Percentiles rank a stretch among this genome's conserved stretches.
These are phyloP conservation scores for Sceloporus tristichus DNA, from an alignment of 2,113 vertebrate species.

Conservation along the genomic window DNA sequence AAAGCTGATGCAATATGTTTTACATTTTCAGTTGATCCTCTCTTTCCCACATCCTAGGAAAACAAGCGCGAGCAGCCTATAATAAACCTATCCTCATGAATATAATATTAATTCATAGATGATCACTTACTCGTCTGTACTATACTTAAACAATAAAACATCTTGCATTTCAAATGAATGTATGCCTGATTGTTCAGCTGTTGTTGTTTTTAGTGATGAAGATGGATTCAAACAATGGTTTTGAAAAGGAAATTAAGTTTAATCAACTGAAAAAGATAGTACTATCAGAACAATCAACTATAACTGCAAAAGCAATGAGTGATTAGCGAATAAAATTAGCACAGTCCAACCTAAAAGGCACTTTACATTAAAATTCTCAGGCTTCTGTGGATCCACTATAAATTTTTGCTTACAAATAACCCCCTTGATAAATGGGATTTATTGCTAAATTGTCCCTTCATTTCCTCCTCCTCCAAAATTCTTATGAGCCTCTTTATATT, in stretches of 20 bases:
- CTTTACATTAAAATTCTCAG: neutral
- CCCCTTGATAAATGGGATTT: neutral
- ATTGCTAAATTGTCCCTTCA: neutral
- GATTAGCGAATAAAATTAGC: too few species aligned
- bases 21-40: neutral
- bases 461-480: neutral
- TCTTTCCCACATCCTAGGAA: neutral
- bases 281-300: neutral
- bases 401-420: neutral
- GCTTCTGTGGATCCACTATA: neutral
- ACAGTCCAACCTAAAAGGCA: neutral
- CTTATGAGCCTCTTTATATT: neutral
- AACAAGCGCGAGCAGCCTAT: neutral
- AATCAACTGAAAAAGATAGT: neutral
- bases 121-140: neutral
- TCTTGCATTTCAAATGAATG: neutral
- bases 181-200: neutral
- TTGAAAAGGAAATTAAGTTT: neutral
- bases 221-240: neutral
- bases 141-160: neutral
- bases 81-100: neutral
- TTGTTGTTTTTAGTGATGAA: too few species aligned
- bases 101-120: neutral
- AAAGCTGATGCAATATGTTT: too few species aligned
- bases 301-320: neutral